Percentiles rank a stretch among this genome's conserved stretches.
phyloP scores from a whole-genome alignment of 2,113 vertebrate genomes.

The Heterotilapia buettikoferi region DNA sequence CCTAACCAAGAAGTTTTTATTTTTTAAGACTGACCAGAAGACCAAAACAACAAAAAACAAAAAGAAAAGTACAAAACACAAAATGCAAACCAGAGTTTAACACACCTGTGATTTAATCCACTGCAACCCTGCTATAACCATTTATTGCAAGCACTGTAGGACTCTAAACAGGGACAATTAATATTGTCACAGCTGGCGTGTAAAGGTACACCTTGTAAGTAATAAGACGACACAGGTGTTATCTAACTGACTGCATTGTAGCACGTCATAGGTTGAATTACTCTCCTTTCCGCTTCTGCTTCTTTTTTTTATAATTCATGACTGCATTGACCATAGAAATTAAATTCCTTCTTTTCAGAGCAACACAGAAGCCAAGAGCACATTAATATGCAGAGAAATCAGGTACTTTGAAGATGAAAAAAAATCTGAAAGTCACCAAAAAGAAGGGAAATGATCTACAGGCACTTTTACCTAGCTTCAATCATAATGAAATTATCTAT shows the following conservation, averaged over 20 bases:
- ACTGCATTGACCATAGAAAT: not conserved
- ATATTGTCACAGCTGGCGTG: not conserved
- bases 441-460: not conserved
- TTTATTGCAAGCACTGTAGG: not conserved
- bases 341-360: not conserved
- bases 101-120: not conserved
- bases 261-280: not conserved
- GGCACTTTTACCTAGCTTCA: not conserved
- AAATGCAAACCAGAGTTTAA: not conserved
- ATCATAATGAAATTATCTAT: not conserved
- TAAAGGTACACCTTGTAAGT: not conserved
- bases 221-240: not conserved
- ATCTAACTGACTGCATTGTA: not conserved
- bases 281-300: not conserved
- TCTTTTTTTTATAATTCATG: not conserved
- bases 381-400: not conserved
- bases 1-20: not conserved
- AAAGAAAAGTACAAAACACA: not conserved
- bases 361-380: not conserved
- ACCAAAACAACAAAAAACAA: not conserved
- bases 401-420: not conserved
- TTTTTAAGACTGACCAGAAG: not conserved
- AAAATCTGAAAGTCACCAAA: not conserved
- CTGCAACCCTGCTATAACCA: accelerated
- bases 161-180: not conserved